Percentiles rank a stretch among this genome's conserved stretches.
Conservation (phyloP, 2,113 vertebrate genomes). For the human (Homo sapiens) region GRCh38 chr6:62175001-62175500, state of each 20-base stretch:
- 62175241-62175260: not conserved
- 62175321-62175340: not conserved
- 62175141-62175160: not conserved
- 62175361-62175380: not conserved
- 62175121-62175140: not conserved
- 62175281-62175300: not conserved
- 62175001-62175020: not conserved
- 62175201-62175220: not conserved
- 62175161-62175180: not conserved
- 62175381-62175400: constrained; percentile 24
- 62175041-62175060: not conserved
- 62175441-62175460: not conserved
- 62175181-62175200: not conserved
- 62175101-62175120: not conserved
- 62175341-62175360: not conserved
- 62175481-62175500: not conserved
- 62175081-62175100: not conserved
- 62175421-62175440: not conserved
- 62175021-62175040: not conserved
- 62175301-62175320: not conserved
- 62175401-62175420: not conserved
- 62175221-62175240: not conserved
- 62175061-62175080: not conserved
- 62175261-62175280: not conserved
- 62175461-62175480: not conserved